Percentiles rank a stretch among this genome's conserved stretches.
These are phyloP conservation scores for Syritta pipiens DNA, from an alignment of 2,888 invertebrate species.

Conservation along the genomic window DNA sequence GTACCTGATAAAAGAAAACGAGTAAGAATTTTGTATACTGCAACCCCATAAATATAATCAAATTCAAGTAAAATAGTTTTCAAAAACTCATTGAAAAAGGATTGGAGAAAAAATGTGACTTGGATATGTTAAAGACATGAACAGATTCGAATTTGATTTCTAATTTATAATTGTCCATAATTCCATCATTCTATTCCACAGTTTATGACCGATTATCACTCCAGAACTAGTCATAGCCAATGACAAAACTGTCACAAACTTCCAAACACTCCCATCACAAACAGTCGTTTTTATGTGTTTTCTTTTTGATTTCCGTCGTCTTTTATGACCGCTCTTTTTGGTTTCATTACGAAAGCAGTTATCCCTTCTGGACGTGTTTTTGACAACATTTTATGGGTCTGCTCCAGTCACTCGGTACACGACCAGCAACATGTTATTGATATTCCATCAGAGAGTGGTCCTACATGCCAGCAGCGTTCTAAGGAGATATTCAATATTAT, in stretches of 20 bases:
- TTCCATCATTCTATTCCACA: neutral
- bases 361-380: conserved; percentile 54
- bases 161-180: neutral
- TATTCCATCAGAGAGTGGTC: conserved; percentile 16
- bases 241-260: neutral
- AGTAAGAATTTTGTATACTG: no score
- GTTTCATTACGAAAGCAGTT: conserved; percentile 61
- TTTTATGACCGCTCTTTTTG: conserved; percentile 55
- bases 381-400: conserved; percentile 51
- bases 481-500: conserved; percentile 31
- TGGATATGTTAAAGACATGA: no score
- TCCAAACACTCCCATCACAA: neutral
- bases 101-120: no score
- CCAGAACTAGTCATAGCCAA: neutral
- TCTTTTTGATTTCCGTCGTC: conserved; percentile 34
- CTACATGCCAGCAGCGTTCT: neutral
- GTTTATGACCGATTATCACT: neutral
- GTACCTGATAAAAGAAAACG: no score
- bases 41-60: no score
- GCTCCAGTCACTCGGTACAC: conserved; percentile 10
- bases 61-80: no score
- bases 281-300: conserved; percentile 13
- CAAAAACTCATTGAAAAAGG: no score
- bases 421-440: conserved; percentile 40
- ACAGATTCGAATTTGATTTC: no score